Conservation (phyloP, 1,140 invertebrate genomes). For the Octopus bimaculoides region DNA sequence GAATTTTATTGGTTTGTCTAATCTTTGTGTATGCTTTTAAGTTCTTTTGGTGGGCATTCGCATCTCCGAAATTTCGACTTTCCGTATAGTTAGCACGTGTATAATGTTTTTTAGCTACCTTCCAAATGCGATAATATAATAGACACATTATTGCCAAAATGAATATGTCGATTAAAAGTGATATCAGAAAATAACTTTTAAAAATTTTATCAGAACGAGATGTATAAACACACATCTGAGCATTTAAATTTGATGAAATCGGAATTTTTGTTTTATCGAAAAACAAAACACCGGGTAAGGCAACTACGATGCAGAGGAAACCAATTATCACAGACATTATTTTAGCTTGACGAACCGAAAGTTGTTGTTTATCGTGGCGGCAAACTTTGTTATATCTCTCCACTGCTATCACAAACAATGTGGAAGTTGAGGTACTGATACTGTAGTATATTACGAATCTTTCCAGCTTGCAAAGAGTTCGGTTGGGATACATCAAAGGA, state of each 20-base stretch:
- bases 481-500: not conserved
- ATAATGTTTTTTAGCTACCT: not conserved
- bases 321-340: not conserved
- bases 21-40: not conserved
- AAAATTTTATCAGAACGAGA: too few species aligned
- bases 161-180: too few species aligned
- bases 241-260: not conserved
- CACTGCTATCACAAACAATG: not conserved
- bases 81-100: too few species aligned
- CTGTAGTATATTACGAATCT: not conserved
- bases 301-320: not conserved
- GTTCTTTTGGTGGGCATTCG: too few species aligned
- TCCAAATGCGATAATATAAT: not conserved
- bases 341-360: not conserved
- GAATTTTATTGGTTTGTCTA: not conserved
- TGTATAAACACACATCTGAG: not conserved
- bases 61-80: not conserved
- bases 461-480: not conserved
- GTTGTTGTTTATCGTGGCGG: not conserved
- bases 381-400: not conserved
- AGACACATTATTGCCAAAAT: not conserved
- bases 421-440: not conserved
- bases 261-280: not conserved
- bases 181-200: too few species aligned
- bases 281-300: not conserved